Conservation (phyloP, 2,113 vertebrate species). For the Benitochromis conjunctus region DNA sequence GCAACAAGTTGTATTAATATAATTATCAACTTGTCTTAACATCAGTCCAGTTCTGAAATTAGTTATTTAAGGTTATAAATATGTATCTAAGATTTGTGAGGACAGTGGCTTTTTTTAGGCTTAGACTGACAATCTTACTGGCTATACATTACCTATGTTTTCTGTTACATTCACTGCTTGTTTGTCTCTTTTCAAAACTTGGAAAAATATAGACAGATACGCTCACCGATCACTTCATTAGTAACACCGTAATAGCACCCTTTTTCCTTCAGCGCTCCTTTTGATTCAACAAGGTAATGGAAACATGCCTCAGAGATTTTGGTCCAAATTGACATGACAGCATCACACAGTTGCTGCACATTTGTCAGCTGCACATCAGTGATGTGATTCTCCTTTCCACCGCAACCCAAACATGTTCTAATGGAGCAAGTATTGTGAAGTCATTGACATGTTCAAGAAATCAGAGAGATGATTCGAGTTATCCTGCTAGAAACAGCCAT, state of each 20-base stretch:
- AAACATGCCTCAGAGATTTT: background rate
- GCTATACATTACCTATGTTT: background rate
- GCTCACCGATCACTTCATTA: background rate
- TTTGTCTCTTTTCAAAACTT: background rate
- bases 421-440: background rate
- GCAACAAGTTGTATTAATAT: slow-evolving; percentile 32
- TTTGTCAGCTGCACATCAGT: background rate
- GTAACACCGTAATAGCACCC: background rate
- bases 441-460: background rate
- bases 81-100: background rate
- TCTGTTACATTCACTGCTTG: background rate
- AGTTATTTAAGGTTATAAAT: background rate
- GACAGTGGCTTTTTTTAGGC: background rate
- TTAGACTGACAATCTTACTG: background rate
- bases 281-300: background rate
- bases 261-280: background rate
- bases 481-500: background rate
- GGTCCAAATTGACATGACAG: background rate
- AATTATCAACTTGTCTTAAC: slow-evolving; percentile 44
- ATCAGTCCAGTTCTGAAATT: slow-evolving; percentile 6
- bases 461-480: background rate
- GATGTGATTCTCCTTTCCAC: background rate
- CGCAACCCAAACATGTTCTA: background rate
- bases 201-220: background rate
- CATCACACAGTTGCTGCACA: background rate